Percentiles rank a stretch among this genome's conserved stretches.
Evolutionary conservation across 1,140 invertebrate species (phyloP).

Genomic region (Nylanderia fulva): DNA sequence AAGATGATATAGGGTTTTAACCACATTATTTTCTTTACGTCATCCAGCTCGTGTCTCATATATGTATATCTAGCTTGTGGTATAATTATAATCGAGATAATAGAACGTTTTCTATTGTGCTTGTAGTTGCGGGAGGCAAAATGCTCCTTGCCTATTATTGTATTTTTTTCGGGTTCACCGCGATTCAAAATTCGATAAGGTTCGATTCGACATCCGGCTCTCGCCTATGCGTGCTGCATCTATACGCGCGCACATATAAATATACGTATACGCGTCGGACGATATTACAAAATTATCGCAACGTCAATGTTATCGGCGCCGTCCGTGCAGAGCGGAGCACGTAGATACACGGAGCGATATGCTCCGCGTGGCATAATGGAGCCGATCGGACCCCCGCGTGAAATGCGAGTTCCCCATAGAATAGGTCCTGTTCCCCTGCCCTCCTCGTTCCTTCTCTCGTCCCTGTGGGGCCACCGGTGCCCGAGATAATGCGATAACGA

Average conservation of each 20-base stretch:
- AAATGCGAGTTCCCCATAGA: constrained; percentile 79
- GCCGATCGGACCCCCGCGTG: constrained; percentile 73
- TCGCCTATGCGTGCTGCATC: neutral
- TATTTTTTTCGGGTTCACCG: constrained; percentile 18
- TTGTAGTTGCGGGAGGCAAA: constrained; percentile 5
- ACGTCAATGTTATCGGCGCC: constrained; percentile 81
- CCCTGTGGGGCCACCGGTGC: constrained; percentile 74
- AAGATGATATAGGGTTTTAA: neutral
- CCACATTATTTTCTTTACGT: neutral
- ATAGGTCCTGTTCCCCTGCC: constrained; percentile 60
- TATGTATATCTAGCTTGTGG: neutral
- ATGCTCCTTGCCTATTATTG: constrained; percentile 3
- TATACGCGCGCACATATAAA: neutral
- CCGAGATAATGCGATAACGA: constrained; percentile 82
- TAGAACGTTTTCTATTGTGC: constrained; percentile 9
- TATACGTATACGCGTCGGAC: constrained; percentile 44
- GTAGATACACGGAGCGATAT: constrained; percentile 80
- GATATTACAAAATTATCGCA: constrained; percentile 82
- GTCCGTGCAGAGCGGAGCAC: constrained; percentile 74
- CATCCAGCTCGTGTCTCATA: too few species aligned
- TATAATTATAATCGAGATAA: constrained; percentile 1
- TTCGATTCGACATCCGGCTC: neutral
- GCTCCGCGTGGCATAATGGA: constrained; percentile 74
- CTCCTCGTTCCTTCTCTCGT: constrained; percentile 53
- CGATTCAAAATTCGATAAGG: constrained; percentile 53